Percentiles rank a stretch among this genome's conserved stretches.
Evolutionary conservation across 2,113 vertebrate genomes (phyloP).

Genomic region (Cromileptes altivelis): DNA sequence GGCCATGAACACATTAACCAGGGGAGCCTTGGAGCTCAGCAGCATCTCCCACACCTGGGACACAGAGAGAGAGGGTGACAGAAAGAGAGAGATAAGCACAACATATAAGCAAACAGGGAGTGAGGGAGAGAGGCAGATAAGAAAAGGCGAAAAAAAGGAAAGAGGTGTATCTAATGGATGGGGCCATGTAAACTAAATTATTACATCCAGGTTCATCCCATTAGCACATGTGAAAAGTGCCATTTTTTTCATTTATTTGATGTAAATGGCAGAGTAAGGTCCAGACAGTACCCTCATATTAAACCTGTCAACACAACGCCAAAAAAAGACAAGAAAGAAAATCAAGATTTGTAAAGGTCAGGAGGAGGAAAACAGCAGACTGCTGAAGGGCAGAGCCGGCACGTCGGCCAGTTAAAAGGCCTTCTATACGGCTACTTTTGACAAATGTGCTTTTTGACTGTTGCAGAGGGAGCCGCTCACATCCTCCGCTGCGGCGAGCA

Average conservation of each 20-base stretch:
- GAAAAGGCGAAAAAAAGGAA: constrained; percentile 31
- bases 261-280: constrained; percentile 65
- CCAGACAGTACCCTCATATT: constrained; percentile 45
- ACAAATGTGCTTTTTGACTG: constrained; percentile 65
- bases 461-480: constrained; percentile 29
- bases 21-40: constrained; percentile 75
- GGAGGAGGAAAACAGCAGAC: constrained; percentile 61
- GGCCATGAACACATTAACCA: constrained; percentile 94
- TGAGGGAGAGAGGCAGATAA: constrained; percentile 37
- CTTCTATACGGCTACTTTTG: constrained; percentile 45
- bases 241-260: constrained; percentile 60
- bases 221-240: constrained; percentile 2
- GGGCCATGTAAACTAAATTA: constrained; percentile 33
- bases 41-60: constrained; percentile 93
- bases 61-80: background rate
- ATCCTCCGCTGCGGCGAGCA: background rate
- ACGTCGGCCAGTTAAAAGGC: constrained; percentile 46
- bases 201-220: constrained; percentile 47
- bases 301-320: constrained; percentile 61
- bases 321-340: constrained; percentile 47
- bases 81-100: constrained; percentile 16
- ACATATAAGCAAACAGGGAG: constrained; percentile 5
- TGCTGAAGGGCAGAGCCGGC: constrained; percentile 50
- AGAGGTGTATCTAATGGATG: constrained; percentile 21
- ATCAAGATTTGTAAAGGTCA: constrained; percentile 78